These are phyloP conservation scores for Lamellibrachia columna DNA, from an alignment of 2,888 invertebrate species.

Conservation along the genomic window DNA sequence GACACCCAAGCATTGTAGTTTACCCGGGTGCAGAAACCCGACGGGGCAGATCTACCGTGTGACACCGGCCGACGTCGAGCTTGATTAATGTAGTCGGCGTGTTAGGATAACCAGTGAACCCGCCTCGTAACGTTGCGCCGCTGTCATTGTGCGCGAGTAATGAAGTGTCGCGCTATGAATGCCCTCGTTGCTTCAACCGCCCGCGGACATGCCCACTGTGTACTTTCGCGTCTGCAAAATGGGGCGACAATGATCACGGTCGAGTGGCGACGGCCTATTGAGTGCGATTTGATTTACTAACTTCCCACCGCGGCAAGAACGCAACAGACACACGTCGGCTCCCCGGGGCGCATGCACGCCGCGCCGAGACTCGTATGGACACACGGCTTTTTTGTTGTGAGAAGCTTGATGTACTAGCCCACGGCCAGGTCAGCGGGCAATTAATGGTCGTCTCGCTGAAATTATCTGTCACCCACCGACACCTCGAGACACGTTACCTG, in stretches of 20 bases:
- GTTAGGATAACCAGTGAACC: constrained; percentile 16
- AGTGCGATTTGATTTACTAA: constrained; percentile 11
- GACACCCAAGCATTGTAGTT: background rate
- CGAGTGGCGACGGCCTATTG: background rate
- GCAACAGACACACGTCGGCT: background rate
- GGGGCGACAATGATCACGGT: background rate
- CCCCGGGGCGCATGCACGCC: background rate
- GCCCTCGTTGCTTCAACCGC: constrained; percentile 7
- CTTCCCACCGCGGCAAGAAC: background rate
- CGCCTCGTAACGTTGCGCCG: constrained; percentile 16
- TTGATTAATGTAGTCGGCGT: constrained; percentile 16
- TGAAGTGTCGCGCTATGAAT: constrained; percentile 5
- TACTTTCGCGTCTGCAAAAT: background rate
- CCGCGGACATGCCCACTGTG: background rate
- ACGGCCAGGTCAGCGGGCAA: background rate
- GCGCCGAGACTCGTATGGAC: background rate
- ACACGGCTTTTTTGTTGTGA: background rate
- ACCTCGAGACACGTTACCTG: background rate
- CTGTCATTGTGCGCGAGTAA: constrained; percentile 6
- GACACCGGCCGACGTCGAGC: background rate
- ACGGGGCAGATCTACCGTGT: background rate
- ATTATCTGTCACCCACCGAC: constrained; percentile 4
- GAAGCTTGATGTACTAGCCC: background rate
- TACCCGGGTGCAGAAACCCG: background rate
- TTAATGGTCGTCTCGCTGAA: constrained; percentile 1